Base-by-base conservation (phyloP, 2,113 vertebrate species). In the Zosterops borbonicus region DNA sequence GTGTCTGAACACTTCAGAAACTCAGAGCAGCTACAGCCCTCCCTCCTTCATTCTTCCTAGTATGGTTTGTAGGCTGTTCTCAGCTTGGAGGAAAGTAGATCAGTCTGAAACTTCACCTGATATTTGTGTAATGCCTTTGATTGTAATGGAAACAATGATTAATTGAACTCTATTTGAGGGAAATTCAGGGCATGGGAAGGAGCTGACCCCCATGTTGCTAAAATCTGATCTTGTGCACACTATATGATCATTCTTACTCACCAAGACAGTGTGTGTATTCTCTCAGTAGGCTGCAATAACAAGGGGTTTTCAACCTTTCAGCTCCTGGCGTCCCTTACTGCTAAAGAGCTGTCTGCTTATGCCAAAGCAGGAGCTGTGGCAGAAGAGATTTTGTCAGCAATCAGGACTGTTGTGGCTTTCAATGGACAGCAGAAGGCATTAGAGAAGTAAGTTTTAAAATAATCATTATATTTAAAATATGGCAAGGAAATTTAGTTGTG, bases 351-450 rank as follows among this genome's bases (percentile, higher is more conserved):
- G 9, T 23, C 82, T 37, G 95, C 97, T 75, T 98, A 98, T 49
- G 92, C 97, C 41, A 94, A 96, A 87, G 97, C 97, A 74, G 97
- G 97, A 68, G 96, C 97, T 75, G 98, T 97, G 44, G 97, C 97
- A 63, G 96, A 98, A 93, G 97, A 98, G 93, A 74, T 96, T 76
- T 93, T 98, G 68, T 85, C 95, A 49, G 93, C 97, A 6, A 90
- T 98, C 68, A 96, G 93, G 53, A 98, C 97, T 27, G 97, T 98
- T 69, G 92, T 97, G 84, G 97, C 97, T 91, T 98, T 98, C 68
- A 97, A 97, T 80, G 97, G 97, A 60, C 98, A 98, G 71, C 41
- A 95, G 60, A 98, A 98, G 50, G 97, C 97, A 76, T 25, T 95
- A 52, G 78, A 62, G 65, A 97, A 94, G 98, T 98, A 96, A 84